phyloP scores from a whole-genome alignment of 2,888 invertebrate genomes.

The Megamerina dolium region DNA sequence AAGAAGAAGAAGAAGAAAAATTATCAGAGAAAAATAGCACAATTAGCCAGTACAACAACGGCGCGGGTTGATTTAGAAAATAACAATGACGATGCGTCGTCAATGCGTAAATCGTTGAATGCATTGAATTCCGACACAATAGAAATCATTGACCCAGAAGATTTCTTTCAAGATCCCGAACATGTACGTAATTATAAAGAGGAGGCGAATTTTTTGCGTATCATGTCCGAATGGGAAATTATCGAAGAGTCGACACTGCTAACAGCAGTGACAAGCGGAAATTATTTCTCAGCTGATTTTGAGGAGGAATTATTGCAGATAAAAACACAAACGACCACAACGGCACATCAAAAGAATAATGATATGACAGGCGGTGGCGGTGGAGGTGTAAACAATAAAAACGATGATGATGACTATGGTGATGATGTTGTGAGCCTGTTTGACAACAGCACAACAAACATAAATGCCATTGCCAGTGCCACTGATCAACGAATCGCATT shows the following conservation, averaged over 20 bases:
- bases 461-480: slow-evolving; percentile 5
- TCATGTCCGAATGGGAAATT: slow-evolving; percentile 48
- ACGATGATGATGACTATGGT: neutral
- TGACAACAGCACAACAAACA: slow-evolving; percentile 6
- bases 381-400: no score
- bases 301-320: slow-evolving; percentile 39
- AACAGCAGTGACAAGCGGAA: slow-evolving; percentile 19
- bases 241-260: slow-evolving; percentile 33
- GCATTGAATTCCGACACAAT: slow-evolving; percentile 27
- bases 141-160: slow-evolving; percentile 43
- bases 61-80: neutral
- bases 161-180: slow-evolving; percentile 47
- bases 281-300: slow-evolving; percentile 45
- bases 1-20: no score
- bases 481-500: neutral
- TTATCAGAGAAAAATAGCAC: no score
- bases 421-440: slow-evolving; percentile 5
- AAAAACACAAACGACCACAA: slow-evolving; percentile 22
- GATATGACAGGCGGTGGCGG: neutral
- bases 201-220: slow-evolving; percentile 38
- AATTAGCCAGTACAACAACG: neutral
- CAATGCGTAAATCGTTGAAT: slow-evolving; percentile 26
- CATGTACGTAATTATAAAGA: slow-evolving; percentile 44
- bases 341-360: slow-evolving; percentile 1
- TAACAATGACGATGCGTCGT: neutral